These are phyloP conservation scores for Neelides folsomi DNA, from an alignment of 2,888 invertebrate genomes.

Conservation along the genomic window DNA sequence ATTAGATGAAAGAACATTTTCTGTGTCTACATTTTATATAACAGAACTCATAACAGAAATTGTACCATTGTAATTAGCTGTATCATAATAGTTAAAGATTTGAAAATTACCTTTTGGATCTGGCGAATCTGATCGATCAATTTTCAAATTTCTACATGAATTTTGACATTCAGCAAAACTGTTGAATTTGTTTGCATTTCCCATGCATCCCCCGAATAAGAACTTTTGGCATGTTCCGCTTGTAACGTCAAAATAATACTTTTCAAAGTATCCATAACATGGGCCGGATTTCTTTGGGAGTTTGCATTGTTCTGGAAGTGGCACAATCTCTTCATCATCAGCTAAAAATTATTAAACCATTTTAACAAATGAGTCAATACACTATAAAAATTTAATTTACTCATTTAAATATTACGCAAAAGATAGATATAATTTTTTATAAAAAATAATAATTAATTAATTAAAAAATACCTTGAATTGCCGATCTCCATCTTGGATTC, in stretches of 20 bases:
- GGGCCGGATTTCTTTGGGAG: conserved; percentile 6
- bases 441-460: neutral
- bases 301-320: conserved; percentile 6
- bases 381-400: neutral
- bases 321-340: too few relatives aligned
- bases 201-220: conserved; percentile 34
- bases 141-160: too few relatives aligned
- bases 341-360: too few relatives aligned
- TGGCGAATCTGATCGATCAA: too few relatives aligned
- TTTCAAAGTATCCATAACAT: conserved; percentile 8
- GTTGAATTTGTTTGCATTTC: conserved; percentile 35
- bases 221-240: conserved; percentile 23
- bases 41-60: too few relatives aligned
- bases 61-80: too few relatives aligned
- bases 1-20: too few relatives aligned
- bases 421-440: neutral
- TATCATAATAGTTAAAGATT: too few relatives aligned
- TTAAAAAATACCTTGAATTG: neutral
- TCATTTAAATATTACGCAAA: neutral
- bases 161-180: conserved; percentile 26
- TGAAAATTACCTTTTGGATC: too few relatives aligned
- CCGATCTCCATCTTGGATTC: neutral
- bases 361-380: too few relatives aligned
- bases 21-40: too few relatives aligned
- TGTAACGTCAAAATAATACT: conserved; percentile 11